Conservation (phyloP, 1,140 invertebrate genomes). For the Dreissena polymorpha region DNA sequence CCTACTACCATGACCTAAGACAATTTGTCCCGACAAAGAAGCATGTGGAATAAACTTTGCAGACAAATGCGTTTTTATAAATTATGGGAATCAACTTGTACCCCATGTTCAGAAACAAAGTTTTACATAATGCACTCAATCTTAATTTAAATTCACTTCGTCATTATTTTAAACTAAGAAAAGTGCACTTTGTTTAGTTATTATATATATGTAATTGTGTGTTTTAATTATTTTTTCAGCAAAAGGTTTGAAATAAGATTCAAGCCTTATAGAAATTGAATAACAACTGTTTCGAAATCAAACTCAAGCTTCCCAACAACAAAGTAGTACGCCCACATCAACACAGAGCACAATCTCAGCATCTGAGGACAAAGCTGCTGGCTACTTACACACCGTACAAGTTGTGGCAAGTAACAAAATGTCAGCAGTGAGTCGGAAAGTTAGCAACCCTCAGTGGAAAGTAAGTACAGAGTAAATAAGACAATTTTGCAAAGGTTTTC, state of each 20-base stretch:
- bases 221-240: slow-evolving; percentile 3
- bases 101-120: too few relatives aligned
- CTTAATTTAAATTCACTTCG: too few relatives aligned
- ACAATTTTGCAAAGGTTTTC: background rate
- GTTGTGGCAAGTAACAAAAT: slow-evolving; percentile 38
- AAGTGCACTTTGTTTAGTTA: too few relatives aligned
- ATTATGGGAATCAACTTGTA: too few relatives aligned
- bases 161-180: too few relatives aligned
- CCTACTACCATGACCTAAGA: too few relatives aligned
- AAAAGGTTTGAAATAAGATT: slow-evolving; percentile 44
- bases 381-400: slow-evolving; percentile 6
- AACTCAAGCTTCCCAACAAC: background rate
- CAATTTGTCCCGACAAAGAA: too few relatives aligned
- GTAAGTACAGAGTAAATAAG: slow-evolving; percentile 53
- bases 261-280: slow-evolving; percentile 18
- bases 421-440: slow-evolving; percentile 58
- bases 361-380: slow-evolving; percentile 34
- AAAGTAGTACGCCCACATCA: slow-evolving; percentile 27
- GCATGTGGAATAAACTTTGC: too few relatives aligned
- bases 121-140: too few relatives aligned
- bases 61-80: too few relatives aligned
- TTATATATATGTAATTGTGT: too few relatives aligned
- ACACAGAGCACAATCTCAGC: slow-evolving; percentile 46
- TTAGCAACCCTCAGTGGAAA: slow-evolving; percentile 90
- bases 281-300: background rate